Evolutionary conservation across 2,888 invertebrate species (phyloP).

Genomic region (Drosophila lutescens): DNA sequence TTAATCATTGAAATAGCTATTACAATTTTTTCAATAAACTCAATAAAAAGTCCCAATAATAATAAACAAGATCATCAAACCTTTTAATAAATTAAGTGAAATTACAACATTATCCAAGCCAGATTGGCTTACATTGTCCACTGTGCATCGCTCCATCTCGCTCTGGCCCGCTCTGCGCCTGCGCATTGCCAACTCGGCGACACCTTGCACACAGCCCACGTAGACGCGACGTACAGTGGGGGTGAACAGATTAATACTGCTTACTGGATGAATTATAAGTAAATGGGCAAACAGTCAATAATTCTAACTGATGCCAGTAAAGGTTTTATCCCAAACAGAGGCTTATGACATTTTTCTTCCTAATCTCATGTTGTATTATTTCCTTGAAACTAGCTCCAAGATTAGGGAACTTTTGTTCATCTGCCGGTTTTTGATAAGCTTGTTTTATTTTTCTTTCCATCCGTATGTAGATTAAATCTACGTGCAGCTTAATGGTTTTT

Average conservation of each 20-base stretch:
- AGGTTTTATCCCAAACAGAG: no score
- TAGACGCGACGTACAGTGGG: conserved; percentile 16
- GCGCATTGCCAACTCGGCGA: conserved; percentile 46
- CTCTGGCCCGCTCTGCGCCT: conserved; percentile 42
- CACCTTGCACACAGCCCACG: conserved; percentile 47
- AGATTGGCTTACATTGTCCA: background rate
- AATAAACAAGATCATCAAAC: background rate
- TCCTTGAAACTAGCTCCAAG: background rate
- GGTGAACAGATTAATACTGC: background rate
- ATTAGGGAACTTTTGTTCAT: background rate
- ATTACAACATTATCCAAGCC: background rate
- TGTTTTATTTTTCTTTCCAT: background rate
- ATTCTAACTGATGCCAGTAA: no score
- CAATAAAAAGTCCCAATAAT: background rate
- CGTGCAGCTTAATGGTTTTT: background rate
- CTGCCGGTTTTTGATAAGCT: conserved; percentile 4
- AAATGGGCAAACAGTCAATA: background rate
- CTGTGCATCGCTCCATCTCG: conserved; percentile 13
- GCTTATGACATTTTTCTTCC: no score
- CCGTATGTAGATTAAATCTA: conserved; percentile 1
- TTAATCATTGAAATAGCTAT: no score
- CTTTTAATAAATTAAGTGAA: no score
- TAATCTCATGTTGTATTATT: background rate
- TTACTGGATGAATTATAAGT: background rate
- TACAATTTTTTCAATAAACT: no score